Percentiles rank a stretch among this genome's conserved stretches.
Conservation (phyloP, 1,140 invertebrate genomes). For the Ips typographus region DNA sequence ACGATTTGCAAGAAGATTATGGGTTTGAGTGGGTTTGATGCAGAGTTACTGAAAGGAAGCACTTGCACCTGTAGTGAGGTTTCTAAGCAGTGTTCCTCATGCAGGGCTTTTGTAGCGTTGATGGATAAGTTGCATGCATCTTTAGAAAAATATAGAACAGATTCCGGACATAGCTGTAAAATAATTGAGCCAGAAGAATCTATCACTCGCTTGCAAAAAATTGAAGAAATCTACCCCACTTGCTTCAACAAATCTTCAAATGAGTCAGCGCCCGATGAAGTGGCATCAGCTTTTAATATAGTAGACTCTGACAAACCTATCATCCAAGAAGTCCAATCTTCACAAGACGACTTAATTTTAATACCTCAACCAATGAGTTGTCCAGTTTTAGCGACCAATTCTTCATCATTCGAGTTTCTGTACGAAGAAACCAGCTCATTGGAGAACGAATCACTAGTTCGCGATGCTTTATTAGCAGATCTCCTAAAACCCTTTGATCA, state of each 20-base stretch:
- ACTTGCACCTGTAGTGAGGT: conserved; percentile 6
- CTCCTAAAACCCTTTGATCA: conserved; percentile 18
- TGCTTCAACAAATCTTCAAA: not conserved
- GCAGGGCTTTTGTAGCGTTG: conserved; percentile 10
- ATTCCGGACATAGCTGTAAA: not conserved
- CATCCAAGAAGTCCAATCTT: not conserved
- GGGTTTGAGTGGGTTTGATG: conserved; percentile 1
- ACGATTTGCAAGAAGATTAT: conserved; percentile 15
- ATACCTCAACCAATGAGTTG: conserved; percentile 30
- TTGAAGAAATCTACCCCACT: conserved; percentile 6
- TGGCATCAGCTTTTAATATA: not conserved
- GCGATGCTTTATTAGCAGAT: not conserved
- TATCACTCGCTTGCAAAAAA: too few relatives aligned
- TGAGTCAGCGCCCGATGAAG: not conserved
- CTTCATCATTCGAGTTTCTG: conserved; percentile 36
- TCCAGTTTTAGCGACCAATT: conserved; percentile 14
- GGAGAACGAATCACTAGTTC: not conserved
- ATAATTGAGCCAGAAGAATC: not conserved
- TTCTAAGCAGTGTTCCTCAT: conserved; percentile 10
- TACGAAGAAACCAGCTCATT: conserved; percentile 23
- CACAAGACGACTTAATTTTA: not conserved
- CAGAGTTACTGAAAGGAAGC: conserved; percentile 1
- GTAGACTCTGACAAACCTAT: not conserved
- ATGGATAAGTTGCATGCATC: conserved; percentile 20
- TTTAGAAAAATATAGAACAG: conserved; percentile 11